Conservation (phyloP, 2,888 invertebrate genomes). For the Periphyllus acericola region DNA sequence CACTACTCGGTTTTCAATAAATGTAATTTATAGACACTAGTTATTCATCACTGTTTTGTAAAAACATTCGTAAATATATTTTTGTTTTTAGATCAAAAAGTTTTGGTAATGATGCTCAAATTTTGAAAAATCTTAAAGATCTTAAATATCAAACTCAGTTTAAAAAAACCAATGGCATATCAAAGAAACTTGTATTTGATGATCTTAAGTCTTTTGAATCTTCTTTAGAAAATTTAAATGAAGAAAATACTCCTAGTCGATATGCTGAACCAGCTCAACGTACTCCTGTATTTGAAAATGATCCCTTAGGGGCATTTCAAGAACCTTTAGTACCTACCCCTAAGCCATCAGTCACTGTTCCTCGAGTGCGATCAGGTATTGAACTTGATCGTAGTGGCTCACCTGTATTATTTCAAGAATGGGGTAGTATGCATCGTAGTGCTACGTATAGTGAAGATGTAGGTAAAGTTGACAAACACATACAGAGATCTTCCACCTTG, state of each 20-base stretch:
- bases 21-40: background rate
- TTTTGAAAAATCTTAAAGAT: slow-evolving; percentile 74
- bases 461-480: slow-evolving; percentile 54
- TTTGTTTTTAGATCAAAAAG: slow-evolving; percentile 72
- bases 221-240: slow-evolving; percentile 56
- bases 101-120: slow-evolving; percentile 82
- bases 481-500: slow-evolving; percentile 71
- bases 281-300: slow-evolving; percentile 89
- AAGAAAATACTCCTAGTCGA: slow-evolving; percentile 48
- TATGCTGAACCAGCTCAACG: slow-evolving; percentile 44
- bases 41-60: background rate
- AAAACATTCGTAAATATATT: background rate
- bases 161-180: slow-evolving; percentile 55
- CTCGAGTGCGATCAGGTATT: slow-evolving; percentile 64
- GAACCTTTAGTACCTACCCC: slow-evolving; percentile 54
- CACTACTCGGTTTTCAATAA: background rate
- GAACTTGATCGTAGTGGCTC: slow-evolving; percentile 66
- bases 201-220: slow-evolving; percentile 42
- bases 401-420: slow-evolving; percentile 73
- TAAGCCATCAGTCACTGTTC: slow-evolving; percentile 53
- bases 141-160: slow-evolving; percentile 59
- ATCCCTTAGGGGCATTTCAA: slow-evolving; percentile 85
- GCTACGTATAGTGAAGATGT: slow-evolving; percentile 62
- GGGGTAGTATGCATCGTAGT: slow-evolving; percentile 64
- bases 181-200: slow-evolving; percentile 57